Base-by-base conservation (phyloP, 2,797 vertebrate genomes). In the Poecilia velifera region DNA sequence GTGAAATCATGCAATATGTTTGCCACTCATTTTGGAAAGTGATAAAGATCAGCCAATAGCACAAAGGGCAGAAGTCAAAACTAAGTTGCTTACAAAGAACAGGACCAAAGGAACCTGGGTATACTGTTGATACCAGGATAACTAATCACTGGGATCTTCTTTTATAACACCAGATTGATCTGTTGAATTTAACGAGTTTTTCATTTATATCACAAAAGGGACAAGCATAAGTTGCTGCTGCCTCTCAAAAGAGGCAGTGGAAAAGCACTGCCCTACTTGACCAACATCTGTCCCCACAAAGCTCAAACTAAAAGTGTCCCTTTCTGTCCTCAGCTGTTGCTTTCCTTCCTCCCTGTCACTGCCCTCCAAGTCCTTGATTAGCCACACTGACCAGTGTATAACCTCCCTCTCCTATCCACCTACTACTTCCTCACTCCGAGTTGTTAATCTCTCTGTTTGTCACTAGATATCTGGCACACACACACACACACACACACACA, bases 301-400 rank as follows among this genome's bases (percentile, higher is more conserved):
- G n/a, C 86, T 90, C 76, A 14, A 59, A 81, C 80, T 85, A 49
- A 83, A 91, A 91, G 84, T 83, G 87, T 86, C 86, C 86, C 86
- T 79, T 90, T 88, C 86, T 83, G 73, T 53, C 81, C 88, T 89
- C 94, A 95, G 92, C 93, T 95, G 94, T 92, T 94, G 92, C 93
- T 92, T 91, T 91, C 88, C 82, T 77, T 81, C 64, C 78, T 78
- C 73, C 49, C 76, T 76, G 66, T 18, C 79, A 53, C 76, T 31
- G 13, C 14, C 75, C 83, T 73, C 59, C 64, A 36, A 39, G n/a
- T 75, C 55, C 75, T 18, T 31, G 20, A 76, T 84, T 70, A 59
- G 79, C 85, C 82, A 80, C 83, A 74, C 75, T 78, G 80, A 89
- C 84, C 86, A 85, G 70, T 76, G 77, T 78, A 78, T 76, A 83